Evolutionary conservation across 2,113 vertebrate species (phyloP).

Genomic region (Cephalopterus ornatus): DNA sequence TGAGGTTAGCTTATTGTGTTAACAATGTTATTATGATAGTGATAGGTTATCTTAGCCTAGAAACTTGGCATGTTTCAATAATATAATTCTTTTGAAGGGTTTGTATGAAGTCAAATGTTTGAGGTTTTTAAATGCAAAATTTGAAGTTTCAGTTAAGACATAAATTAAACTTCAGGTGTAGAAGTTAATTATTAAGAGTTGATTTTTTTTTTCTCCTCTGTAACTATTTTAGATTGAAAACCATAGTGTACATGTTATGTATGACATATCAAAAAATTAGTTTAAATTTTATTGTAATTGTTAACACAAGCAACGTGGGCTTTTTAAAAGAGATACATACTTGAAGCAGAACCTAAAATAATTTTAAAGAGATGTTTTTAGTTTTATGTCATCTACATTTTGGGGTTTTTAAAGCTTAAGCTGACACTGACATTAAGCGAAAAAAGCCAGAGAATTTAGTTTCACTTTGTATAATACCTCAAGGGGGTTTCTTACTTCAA

Average conservation of each 20-base stretch:
- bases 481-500: background rate
- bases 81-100: background rate
- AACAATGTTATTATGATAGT: background rate
- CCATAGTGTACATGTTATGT: background rate
- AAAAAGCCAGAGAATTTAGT: background rate
- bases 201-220: background rate
- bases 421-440: background rate
- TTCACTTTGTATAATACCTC: background rate
- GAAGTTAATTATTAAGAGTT: background rate
- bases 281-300: background rate
- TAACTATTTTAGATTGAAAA: background rate
- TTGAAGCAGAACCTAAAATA: background rate
- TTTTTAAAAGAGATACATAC: background rate
- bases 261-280: background rate
- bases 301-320: background rate
- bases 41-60: background rate
- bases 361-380: background rate
- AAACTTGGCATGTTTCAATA: background rate
- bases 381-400: background rate
- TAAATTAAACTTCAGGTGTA: background rate
- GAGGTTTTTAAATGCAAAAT: background rate
- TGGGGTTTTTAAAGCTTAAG: background rate
- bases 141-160: background rate
- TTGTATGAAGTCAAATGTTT: background rate
- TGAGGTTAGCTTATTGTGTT: background rate